Evolutionary conservation across 1,140 invertebrate genomes (phyloP).

Genomic region (Nasonia giraulti): DNA sequence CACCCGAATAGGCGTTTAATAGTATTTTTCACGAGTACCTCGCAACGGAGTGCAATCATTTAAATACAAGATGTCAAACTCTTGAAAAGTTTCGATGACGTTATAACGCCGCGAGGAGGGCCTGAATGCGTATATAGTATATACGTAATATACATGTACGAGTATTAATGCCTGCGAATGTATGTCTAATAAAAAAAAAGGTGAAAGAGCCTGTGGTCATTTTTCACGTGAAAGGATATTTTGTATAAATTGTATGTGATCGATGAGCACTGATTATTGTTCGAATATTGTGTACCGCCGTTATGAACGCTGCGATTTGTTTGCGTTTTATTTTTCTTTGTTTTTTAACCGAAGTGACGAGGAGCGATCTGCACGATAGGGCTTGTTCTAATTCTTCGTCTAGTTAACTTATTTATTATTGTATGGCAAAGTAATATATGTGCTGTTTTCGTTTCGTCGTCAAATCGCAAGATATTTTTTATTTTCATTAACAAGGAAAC

Average conservation of each 20-base stretch:
- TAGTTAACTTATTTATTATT: constrained; percentile 31
- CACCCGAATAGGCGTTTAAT: not conserved
- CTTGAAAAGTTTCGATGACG: constrained; percentile 25
- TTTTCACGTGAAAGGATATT: constrained; percentile 28
- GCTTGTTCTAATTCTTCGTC: not conserved
- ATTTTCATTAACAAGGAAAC: constrained; percentile 9
- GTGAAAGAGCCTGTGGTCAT: not conserved
- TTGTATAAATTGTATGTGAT: constrained; percentile 40
- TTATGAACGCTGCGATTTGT: not conserved
- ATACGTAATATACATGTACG: not conserved
- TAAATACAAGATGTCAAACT: constrained; percentile 20
- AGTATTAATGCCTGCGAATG: not conserved
- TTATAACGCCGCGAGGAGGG: not conserved
- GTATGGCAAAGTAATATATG: constrained; percentile 27
- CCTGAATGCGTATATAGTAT: not conserved
- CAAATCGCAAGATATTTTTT: not conserved
- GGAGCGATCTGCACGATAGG: not conserved
- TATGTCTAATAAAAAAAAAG: constrained; percentile 13
- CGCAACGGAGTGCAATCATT: constrained; percentile 37
- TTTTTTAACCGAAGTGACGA: not conserved
- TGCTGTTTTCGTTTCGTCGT: not conserved
- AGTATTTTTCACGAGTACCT: constrained; percentile 42
- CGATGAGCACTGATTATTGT: not conserved
- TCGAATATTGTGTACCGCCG: not conserved
- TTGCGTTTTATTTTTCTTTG: not conserved